These are phyloP conservation scores for Megaceryle alcyon DNA, from an alignment of 2,797 vertebrate species.

Conservation along the genomic window DNA sequence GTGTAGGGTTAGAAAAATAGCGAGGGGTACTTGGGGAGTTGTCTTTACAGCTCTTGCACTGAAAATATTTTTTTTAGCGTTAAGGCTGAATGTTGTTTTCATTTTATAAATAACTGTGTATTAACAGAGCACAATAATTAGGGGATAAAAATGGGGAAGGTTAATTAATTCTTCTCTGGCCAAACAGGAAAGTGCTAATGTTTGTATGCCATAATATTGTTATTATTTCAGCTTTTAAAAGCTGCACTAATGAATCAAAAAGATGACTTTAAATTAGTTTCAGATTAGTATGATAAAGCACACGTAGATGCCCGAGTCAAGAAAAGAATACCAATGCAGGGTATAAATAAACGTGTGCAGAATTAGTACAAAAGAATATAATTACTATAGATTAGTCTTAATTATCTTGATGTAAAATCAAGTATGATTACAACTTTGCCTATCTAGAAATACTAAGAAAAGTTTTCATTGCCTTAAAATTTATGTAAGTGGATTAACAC, in stretches of 20 bases:
- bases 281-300: neutral
- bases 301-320: fast-evolving
- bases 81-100: constrained; percentile 36
- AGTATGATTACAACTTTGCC: neutral
- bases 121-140: constrained; percentile 51
- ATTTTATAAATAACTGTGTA: constrained; percentile 56
- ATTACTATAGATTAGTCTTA: neutral
- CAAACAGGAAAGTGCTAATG: constrained; percentile 51
- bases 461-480: neutral
- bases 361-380: neutral
- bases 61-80: constrained; percentile 44
- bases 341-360: neutral
- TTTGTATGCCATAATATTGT: neutral
- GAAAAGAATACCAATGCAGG: neutral
- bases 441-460: neutral
- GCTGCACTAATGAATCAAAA: neutral
- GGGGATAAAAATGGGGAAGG: constrained; percentile 27
- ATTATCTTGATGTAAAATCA: neutral
- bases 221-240: constrained; percentile 41
- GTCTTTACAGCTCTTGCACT: constrained; percentile 61
- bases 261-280: constrained; percentile 34
- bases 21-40: constrained; percentile 52
- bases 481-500: neutral
- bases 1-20: constrained; percentile 75
- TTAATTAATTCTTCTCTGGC: constrained; percentile 59